Evolutionary conservation across 2,888 invertebrate genomes (phyloP), one percentile per base, ranked within the genome.

Genomic region (Callinectes sapidus): DNA sequence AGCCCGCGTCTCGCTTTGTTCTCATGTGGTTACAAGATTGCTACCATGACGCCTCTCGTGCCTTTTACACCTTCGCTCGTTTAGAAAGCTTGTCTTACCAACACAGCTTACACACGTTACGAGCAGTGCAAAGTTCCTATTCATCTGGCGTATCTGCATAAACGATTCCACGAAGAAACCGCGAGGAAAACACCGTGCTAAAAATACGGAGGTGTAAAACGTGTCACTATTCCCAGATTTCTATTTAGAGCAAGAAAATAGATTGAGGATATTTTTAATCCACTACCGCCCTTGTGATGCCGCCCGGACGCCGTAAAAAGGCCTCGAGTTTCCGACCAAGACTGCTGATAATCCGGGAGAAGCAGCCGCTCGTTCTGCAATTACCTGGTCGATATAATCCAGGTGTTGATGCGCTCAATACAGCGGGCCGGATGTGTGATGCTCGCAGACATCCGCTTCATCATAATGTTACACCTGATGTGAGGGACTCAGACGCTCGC

Each of bases 351-450:
- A 14, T 35, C 32, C 81, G 16, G 81, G 35, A 32, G 35, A 13
- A 32, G 81, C 35, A 14, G 81, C 81, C 81, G 81, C 81, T 81
- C 81, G 81, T 81, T 81, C 35, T 32, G 35, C 81, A 81, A 81
- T 81, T 81, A 81, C 81, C 35, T 81, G 81, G 81, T 81, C 81
- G 81, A 81, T 81, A 35, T 81, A 81, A 81, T 81, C 81, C 81
- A 81, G 81, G 81, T 81, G 81, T 81, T 81, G 71, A 71, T 71
- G 81, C 35, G 81, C 28, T 71, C 71, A 28, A 71, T 71, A 28
- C 28, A 10, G 81, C 35, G 35, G 35, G 18, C 35, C 81, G 81
- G 81, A 81, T 81, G 81, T 81, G 81, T 81, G 81, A 81, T 81
- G 81, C 81, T 81, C 81, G 81, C 81, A 81, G 81, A 81, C 81